phyloP scores from a whole-genome alignment of 2,888 invertebrate species.

The Diploptera punctata region DNA sequence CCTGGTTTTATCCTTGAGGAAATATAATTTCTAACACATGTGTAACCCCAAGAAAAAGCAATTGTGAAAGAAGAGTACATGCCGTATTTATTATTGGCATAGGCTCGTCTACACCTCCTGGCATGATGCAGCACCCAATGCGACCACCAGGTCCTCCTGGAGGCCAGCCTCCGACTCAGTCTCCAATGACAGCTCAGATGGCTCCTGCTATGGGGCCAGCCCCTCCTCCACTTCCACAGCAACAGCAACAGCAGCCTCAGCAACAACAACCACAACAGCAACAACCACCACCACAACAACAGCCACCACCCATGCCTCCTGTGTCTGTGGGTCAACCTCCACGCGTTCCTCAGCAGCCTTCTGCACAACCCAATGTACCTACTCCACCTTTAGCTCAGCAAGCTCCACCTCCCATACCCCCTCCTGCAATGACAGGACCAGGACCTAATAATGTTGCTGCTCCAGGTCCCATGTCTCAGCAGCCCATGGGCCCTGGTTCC shows the following conservation, averaged over 20 bases:
- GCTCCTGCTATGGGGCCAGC: conserved; percentile 63
- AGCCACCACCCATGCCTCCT: conserved; percentile 51
- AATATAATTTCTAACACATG: too few relatives aligned
- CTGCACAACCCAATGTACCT: conserved; percentile 26
- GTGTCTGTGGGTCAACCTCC: conserved; percentile 41
- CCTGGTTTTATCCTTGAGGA: too few relatives aligned
- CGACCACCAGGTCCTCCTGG: conserved; percentile 54
- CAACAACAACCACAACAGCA: conserved; percentile 34
- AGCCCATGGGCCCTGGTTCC: conserved; percentile 35
- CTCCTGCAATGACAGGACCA: conserved; percentile 36
- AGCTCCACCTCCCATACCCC: conserved; percentile 37
- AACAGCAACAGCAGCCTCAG: conserved; percentile 39
- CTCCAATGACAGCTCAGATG: conserved; percentile 65
- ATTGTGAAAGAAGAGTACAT: too few relatives aligned
- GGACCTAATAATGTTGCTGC: conserved; percentile 39
- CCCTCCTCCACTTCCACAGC: conserved; percentile 50
- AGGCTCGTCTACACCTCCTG: conserved; percentile 40
- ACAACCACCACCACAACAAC: conserved; percentile 34
- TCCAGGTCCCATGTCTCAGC: conserved; percentile 29
- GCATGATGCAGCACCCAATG: conserved; percentile 45
- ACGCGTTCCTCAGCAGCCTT: conserved; percentile 39
- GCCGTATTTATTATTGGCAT: background rate
- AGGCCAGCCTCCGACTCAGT: conserved; percentile 62
- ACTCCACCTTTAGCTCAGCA: conserved; percentile 38
- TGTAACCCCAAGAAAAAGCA: too few relatives aligned